Percentiles rank a stretch among this genome's conserved stretches.
These are phyloP conservation scores for Metaphire vulgaris DNA, from an alignment of 1,140 invertebrate genomes.

Conservation along the genomic window DNA sequence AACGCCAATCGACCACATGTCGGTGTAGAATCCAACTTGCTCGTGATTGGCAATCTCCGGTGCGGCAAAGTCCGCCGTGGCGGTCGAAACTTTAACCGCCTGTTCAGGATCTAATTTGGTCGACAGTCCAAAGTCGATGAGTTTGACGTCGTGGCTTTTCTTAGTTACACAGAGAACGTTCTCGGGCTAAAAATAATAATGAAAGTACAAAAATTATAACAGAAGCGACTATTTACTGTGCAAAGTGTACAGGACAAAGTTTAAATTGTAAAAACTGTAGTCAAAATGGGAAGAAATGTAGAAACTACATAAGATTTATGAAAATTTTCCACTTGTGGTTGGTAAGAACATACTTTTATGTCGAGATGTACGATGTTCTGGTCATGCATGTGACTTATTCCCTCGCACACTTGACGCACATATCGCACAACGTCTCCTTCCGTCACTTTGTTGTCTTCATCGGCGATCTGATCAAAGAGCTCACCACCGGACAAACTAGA, in stretches of 20 bases:
- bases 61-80: slow-evolving; percentile 97
- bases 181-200: slow-evolving; percentile 66
- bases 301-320: not conserved
- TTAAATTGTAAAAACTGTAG: not conserved
- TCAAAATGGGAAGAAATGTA: not conserved
- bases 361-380: slow-evolving; percentile 97
- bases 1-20: slow-evolving; percentile 99
- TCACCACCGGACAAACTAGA: slow-evolving; percentile 90
- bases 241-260: not conserved
- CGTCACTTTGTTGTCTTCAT: slow-evolving; percentile 94
- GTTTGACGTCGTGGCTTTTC: slow-evolving; percentile 87
- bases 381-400: slow-evolving; percentile 98
- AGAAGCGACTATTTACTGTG: not conserved
- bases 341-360: slow-evolving; percentile 40
- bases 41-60: slow-evolving; percentile 97
- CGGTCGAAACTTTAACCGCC: slow-evolving; percentile 91
- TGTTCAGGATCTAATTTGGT: slow-evolving; percentile 97
- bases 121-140: slow-evolving; percentile 97
- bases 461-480: slow-evolving; percentile 94
- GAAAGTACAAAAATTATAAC: not conserved
- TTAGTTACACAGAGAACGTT: slow-evolving; percentile 99
- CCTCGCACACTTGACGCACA: slow-evolving; percentile 97
- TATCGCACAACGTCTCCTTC: slow-evolving; percentile 98
- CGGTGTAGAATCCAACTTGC: slow-evolving; percentile 97
- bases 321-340: slow-evolving; percentile 25